Evolutionary conservation across 2,888 invertebrate species (phyloP), one percentile per base, ranked within the genome.

Genomic region (Epistrophe grossulariae): DNA sequence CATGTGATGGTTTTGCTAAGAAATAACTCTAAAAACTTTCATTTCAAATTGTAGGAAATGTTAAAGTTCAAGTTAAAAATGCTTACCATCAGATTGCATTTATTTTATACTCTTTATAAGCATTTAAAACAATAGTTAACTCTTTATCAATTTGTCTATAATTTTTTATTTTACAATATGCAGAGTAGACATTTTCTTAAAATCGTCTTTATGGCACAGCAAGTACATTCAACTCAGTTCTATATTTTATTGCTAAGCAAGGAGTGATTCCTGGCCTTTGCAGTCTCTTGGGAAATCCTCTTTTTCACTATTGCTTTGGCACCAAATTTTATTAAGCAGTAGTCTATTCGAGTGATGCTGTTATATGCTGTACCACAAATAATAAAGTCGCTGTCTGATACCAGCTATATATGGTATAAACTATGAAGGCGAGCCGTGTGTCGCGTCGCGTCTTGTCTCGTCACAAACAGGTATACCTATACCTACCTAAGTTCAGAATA

Each of bases 381-480:
- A 50, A 19, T 50, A 50, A 50, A 11, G 5, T 35, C 59, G 38
- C n/a, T 3, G 38, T 60, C 52, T 60, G 60, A 13, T 38, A 15
- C 19, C 60, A 40, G 13, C 17, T 60, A 24, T n/a, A n/a, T n/a
- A n/a, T 60, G 38, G 60, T 60, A 40, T 7, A 60, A 38, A n/a
- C n/a, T 13, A 40, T 2, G 57, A n/a, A 60, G 60, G 60, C 60
- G 60, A 60, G 60, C 60, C 60, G 7, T 60, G 8, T 60, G 60
- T 60, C 60, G 60, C 60, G 60, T 19, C 60, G 15, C 7, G 45
- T 38, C 38, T 2, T 11, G 59, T 60, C 38, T 38, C 40, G 13
- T 19, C 38, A 4, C 13, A 19, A 19, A 17, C 60, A 60, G 60
- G 60, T 60, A n/a, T n/a, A n/a, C n/a, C n/a, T n/a, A n/a, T n/a